Evolutionary conservation across 2,888 invertebrate genomes (phyloP), one percentile per base, ranked within the genome.

Genomic region (Pantelozetes paolii): DNA sequence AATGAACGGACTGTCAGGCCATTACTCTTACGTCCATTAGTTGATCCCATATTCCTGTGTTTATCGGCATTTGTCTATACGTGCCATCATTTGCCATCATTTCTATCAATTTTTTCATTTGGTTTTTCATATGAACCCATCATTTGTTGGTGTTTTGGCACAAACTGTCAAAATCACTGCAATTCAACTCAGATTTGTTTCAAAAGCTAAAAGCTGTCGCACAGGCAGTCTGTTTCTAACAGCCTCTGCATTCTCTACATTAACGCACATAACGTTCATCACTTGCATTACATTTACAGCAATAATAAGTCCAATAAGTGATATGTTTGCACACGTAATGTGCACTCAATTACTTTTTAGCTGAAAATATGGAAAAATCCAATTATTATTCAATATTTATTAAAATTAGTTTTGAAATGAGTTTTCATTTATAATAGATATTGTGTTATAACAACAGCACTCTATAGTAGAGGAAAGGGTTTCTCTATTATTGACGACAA

Each of bases 161-260:
- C 28, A 3, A 11, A 23, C 23, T 57, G 57, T 57, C 57, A 50
- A 57, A 57, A 57, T 57, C 57, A 57, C 26, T 57, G 5, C 57
- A 57, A 57, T 57, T 57, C 57, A 57, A 57, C 57, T 57, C 26
- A 57, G 57, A 57, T 57, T 57, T 57, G 57, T 57, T 57, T 57
- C 57, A 57, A 57, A 57, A 50, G 50, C 50, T 15, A 3, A 50
- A 50, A 50, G 50, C 50, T 50, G 50, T 50, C 15, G 50, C 8
- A n/a, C 50, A 9, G 36, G 15, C 45, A 18, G 45, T 45, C n/a
- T n/a, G 45, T 45, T n/a, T 26, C 57, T 57, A 57, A 57, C 57
- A 23, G 57, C 57, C 40, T 13, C 40, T 13, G 13, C 40, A n/a
- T n/a, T n/a, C n/a, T 50, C 15, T 50, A 50, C 50, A 50, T 50